Conservation (phyloP, 2,113 vertebrate genomes). For the Sylvietta virens region DNA sequence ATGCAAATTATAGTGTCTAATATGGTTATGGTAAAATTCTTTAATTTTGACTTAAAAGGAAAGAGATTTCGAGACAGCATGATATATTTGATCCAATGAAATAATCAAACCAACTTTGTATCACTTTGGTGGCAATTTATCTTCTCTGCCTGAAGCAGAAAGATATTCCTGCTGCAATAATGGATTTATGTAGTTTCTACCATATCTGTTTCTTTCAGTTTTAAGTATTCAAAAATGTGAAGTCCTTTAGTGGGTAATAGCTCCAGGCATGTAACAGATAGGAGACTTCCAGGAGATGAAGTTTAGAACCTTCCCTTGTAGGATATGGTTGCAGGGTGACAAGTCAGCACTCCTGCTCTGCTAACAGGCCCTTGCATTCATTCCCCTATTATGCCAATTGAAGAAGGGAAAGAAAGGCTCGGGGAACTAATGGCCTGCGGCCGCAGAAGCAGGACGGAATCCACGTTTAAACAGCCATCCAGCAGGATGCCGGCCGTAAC, state of each 20-base stretch:
- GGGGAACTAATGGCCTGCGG: background rate
- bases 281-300: conserved; percentile 27
- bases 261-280: conserved; percentile 31
- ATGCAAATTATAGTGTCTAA: conserved; percentile 73
- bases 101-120: conserved; percentile 74
- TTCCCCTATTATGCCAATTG: background rate
- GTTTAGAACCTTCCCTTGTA: background rate
- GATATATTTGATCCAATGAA: conserved; percentile 73
- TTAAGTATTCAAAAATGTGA: conserved; percentile 60
- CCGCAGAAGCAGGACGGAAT: background rate
- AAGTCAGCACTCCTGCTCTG: conserved; percentile 9
- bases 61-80: conserved; percentile 68
- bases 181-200: conserved; percentile 66
- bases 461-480: background rate
- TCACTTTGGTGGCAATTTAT: conserved; percentile 71
- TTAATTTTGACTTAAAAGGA: conserved; percentile 74
- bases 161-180: conserved; percentile 70
- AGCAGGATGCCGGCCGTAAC: background rate
- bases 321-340: background rate
- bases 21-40: conserved; percentile 71
- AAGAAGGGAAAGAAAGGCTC: background rate
- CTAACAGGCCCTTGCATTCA: background rate
- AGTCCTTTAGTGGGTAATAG: conserved; percentile 46
- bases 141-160: conserved; percentile 71
- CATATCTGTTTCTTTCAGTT: conserved; percentile 62